Conservation (phyloP, 2,113 vertebrate species). For the Cyrtonyx montezumae region DNA sequence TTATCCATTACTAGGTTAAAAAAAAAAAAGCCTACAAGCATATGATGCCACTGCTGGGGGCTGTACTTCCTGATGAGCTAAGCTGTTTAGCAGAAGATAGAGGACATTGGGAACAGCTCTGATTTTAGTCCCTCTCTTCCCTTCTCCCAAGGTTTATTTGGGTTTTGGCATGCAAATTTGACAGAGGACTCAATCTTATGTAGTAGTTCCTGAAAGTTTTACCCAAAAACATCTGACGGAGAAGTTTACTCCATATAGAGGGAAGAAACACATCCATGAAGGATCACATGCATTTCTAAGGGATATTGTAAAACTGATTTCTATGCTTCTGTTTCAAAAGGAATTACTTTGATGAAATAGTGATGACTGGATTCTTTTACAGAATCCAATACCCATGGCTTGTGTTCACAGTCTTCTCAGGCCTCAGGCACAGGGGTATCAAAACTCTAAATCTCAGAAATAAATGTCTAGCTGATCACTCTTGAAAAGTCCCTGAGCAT, state of each 20-base stretch:
- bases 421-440: not conserved
- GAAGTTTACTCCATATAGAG: not conserved
- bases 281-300: not conserved
- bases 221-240: not conserved
- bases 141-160: not conserved
- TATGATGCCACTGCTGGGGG: not conserved
- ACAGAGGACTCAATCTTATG: not conserved
- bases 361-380: not conserved
- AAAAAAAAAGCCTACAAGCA: not conserved
- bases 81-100: not conserved
- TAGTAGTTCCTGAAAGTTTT: not conserved
- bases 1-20: not conserved
- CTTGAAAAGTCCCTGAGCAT: not conserved
- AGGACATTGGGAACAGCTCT: not conserved
- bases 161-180: not conserved
- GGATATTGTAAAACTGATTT: not conserved
- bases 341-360: not conserved
- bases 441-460: not conserved
- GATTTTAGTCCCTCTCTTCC: not conserved
- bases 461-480: not conserved
- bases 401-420: not conserved
- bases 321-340: not conserved
- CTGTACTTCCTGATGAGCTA: not conserved
- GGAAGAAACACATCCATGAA: not conserved
- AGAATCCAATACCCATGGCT: not conserved